Base-by-base conservation (phyloP, 2,113 vertebrate genomes). In the Ornithorhynchus anatinus region DNA sequence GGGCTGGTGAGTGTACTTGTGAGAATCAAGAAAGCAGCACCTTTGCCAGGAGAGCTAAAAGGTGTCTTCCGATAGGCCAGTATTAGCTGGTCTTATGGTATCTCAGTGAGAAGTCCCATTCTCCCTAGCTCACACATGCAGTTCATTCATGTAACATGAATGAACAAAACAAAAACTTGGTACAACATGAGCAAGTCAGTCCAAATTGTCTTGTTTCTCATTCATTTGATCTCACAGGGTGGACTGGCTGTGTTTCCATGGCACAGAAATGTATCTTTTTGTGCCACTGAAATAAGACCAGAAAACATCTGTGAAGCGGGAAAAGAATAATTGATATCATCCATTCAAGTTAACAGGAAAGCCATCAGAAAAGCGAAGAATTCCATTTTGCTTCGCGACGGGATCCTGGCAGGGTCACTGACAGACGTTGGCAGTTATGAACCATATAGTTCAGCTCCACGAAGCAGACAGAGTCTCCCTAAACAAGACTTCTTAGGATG, bases 281-380 rank as follows among this genome's bases (percentile, higher is more conserved):
- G 62, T 69, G 69, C 32, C 56, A 58, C 32, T 81, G 52, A n/a
- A 69, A 59, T 50, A 43, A 75, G 36, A 59, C n/a, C 25, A 35
- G 66, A 29, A 53, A 65, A 59, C 51, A 36, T 36, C 13, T 31
- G 72, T 53, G 29, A 43, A 53, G 15, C 38, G 56, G 7, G 29
- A 23, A 57, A 32, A 56, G 40, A 57, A 39, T 47, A 79, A 81
- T 69, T 22, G 54, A 69, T 59, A 43, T 77, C 42, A n/a, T 45
- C 58, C 56, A 50, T 54, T 77, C 69, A 60, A 3, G 50, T 36
- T 31, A 75, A 52, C 38, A 54, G 7, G 39, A 35, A 68, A 48
- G 56, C 66, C 23, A 11, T 54, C 51, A 42, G 43, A 35, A 50
- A 83, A 72, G 69, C 29, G 59, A 81, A 53, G 61, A 75, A 58